Evolutionary conservation across 2,888 invertebrate genomes (phyloP), one percentile per base, ranked within the genome.

Genomic region (Synanthedon tipuliformis): DNA sequence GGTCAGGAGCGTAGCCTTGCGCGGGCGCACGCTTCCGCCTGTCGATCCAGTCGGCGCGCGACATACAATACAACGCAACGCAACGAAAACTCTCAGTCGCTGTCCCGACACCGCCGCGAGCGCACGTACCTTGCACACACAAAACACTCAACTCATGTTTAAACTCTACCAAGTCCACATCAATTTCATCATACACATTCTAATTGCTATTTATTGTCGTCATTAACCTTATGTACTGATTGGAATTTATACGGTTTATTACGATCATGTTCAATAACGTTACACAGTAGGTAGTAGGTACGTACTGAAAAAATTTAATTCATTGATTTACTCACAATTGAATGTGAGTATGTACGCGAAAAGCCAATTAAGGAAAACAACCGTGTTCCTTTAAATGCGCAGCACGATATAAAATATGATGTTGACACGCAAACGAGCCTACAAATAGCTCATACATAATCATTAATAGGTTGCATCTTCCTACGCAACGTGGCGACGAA

Each of bases 1-100:
- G 86, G 86, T 86, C 86, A 85, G 77, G 86, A 86, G 84, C 85
- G 81, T 76, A 86, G 86, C 86, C 85, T 86, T 86, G 86, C 76
- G 82, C 82, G 81, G 78, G 82, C 78, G 81, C 79, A 69, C 75
- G 79, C 81, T 81, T 81, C 83, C 84, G 83, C 84, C 81, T 83
- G 76, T 49, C 50, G 40, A 40, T 51, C 34, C 34, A 34, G 34
- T 23, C 50, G 40, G 27, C 52, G 45, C 53, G 54, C 23, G 40
- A 4, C 41, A 41, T 18, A 18, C 51, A 45, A 41, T 18, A 18
- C 51, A 45, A 13, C 40, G 50, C 23, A 23, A 18, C 18, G 3
- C 23, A 23, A 23, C 23, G 23, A 12, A 50, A 50, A 40, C 51
- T 50, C 51, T 50, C 34, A 41, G 45, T 78, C 79, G 78, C 76